Evolutionary conservation across 2,888 invertebrate genomes (phyloP), one percentile per base, ranked within the genome.

Genomic region (Zaprionus obscuricornis): DNA sequence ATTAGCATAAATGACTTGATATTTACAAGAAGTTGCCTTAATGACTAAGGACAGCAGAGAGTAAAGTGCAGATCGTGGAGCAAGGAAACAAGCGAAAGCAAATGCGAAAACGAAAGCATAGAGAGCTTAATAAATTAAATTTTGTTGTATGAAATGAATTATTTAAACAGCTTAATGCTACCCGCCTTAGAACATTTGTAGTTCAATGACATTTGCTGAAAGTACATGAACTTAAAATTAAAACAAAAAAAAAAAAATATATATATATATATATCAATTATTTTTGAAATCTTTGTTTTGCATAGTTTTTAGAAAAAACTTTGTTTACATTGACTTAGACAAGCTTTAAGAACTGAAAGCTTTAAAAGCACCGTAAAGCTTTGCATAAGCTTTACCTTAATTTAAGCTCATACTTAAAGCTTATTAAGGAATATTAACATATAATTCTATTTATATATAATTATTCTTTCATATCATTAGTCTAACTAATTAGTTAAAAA

Each of bases 1-100:
- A 67, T 75, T 72, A 84, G 59, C 78, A 85, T 81, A 86, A 76
- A 85, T 85, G 85, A 85, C 85, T 85, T 74, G 84, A 85, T 85
- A 85, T 86, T 72, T 85, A 85, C 85, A 85, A 70, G 39, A 82
- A 84, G 75, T 7, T 4, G 22, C 82, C 78, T 74, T 86, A 84
- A 59, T 75, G 71, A 78, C 79, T 85, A 78, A 66, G 60, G 56
- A 63, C 40, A 51, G 51, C 36, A 65, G 54, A 63, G 45, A 52
- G 27, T 16, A 43, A 37, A 45, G 51, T n/a, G n/a, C n/a, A n/a
- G n/a, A n/a, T n/a, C n/a, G 52, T 47, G 57, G 46, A 58, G 52
- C 36, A 74, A 62, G 67, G 71, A 37, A 59, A 51, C 47, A 59
- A 43, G 14, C n/a, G n/a, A n/a, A n/a, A n/a, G n/a, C n/a, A n/a